Evolutionary conservation across 2,888 invertebrate genomes (phyloP).

Genomic region (Limulus polyphemus): DNA sequence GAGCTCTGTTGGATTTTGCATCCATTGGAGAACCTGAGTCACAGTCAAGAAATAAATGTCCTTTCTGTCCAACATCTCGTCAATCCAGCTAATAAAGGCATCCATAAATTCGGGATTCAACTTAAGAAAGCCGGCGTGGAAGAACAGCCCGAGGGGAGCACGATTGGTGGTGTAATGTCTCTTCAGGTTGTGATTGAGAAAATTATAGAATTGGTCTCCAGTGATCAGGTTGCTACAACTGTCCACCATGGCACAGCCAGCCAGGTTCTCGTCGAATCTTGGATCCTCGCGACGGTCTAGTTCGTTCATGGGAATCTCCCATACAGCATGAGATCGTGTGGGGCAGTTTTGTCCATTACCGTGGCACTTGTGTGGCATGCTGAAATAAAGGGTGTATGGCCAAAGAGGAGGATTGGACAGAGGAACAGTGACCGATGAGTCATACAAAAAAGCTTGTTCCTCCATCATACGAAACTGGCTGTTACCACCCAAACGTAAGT

Average conservation of each 20-base stretch:
- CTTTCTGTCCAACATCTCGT: slow-evolving; percentile 72
- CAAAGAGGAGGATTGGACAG: slow-evolving; percentile 80
- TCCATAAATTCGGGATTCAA: slow-evolving; percentile 85
- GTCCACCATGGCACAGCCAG: slow-evolving; percentile 86
- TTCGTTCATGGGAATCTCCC: slow-evolving; percentile 96
- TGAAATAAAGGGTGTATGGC: slow-evolving; percentile 94
- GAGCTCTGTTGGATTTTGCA: slow-evolving; percentile 75
- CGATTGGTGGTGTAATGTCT: slow-evolving; percentile 83
- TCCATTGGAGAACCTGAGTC: slow-evolving; percentile 74
- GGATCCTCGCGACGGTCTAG: slow-evolving; percentile 85
- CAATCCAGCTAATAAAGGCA: slow-evolving; percentile 85
- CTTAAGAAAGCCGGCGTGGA: slow-evolving; percentile 86
- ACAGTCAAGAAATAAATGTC: slow-evolving; percentile 89
- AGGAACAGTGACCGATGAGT: slow-evolving; percentile 84
- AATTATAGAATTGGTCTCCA: slow-evolving; percentile 87
- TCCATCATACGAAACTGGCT: slow-evolving; percentile 95
- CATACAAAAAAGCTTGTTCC: slow-evolving; percentile 86
- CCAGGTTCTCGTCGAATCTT: slow-evolving; percentile 79
- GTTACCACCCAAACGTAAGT: slow-evolving; percentile 79
- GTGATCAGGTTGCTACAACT: slow-evolving; percentile 84
- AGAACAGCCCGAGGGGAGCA: slow-evolving; percentile 75
- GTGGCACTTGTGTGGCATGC: slow-evolving; percentile 70
- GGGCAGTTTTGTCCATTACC: slow-evolving; percentile 81
- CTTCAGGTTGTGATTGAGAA: slow-evolving; percentile 85
- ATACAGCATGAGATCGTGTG: slow-evolving; percentile 64